Base-by-base conservation (phyloP, 2,113 vertebrate species). In the Poeciliopsis prolifica region DNA sequence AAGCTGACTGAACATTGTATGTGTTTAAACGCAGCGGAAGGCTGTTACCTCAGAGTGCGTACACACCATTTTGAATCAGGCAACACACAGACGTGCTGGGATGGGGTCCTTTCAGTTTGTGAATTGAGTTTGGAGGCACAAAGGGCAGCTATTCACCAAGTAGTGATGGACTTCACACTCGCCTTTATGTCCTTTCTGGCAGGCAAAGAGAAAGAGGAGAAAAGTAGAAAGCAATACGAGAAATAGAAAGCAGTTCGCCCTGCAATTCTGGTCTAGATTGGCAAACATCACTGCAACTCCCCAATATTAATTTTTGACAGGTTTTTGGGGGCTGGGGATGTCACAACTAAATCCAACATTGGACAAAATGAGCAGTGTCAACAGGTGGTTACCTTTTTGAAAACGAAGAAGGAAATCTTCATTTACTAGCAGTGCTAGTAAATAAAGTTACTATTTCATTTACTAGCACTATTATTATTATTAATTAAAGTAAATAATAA, bases 71-170 rank as follows among this genome's bases (percentile, higher is more conserved):
- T 92, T 90, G 81, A 87, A 86, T 85, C 90, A 92, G 85, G 88
- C 90, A 88, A 77, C 82, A 77, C 48, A 85, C 85, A 82, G 87
- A 89, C 86, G 84, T 92, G 79, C 89, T 80, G 86, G 79, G 79
- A 83, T 69, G 63, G 88, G 88, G 85, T 90, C 89, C 89, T 91
- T 92, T 92, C 89, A 89, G 79, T 63, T 63, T 75, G 66, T 92
- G 91, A 92, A 93, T 93, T 92, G 91, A 88, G 91, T 91, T 92
- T 79, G 73, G 92, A 87, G 89, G 81, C 88, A 94, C 85, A 94
- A 88, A 90, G 86, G 86, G 76, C 92, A 48, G 1, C 88, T 88
- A 87, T 89, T 94, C 91, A 92, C 77, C 86, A 82, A 81, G 77
- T 78, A 87, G 89, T 92, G 92, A 91, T 90, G 90, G 90, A 91